Base-by-base conservation (phyloP, 2,888 invertebrate genomes). In the Aspidapion aeneum region DNA sequence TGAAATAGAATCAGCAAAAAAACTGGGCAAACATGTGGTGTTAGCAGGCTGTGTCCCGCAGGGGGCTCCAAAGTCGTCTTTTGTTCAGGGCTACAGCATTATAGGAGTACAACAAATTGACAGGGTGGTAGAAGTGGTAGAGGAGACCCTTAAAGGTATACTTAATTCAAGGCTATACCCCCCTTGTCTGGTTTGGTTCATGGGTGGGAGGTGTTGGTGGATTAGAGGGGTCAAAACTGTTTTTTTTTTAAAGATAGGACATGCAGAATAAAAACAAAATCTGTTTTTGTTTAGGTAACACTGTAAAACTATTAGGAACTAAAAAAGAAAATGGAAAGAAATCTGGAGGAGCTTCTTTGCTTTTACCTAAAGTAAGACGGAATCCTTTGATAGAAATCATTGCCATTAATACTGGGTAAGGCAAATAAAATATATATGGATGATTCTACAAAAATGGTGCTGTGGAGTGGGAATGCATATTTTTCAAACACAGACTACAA, bases 81-180 rank as follows among this genome's bases (percentile, higher is more conserved):
- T 85, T 69, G 79, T 91, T 18, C 83, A 88, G 74, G 93, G 94
- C 0, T 82, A 98, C 7, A 98, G 98, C 71, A 87, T 98, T 1
- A 91, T 99, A n/a, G 98, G 98, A 0, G 98, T 98, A 0, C 97
- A 98, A 74, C 98, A 99, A 82, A 98, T 99, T 65, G 98, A 99
- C 78, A 84, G 97, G 65, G 94, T 99, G 1, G 93, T 98, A 0
- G 97, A 98, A 81, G 95, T 98, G 0, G 98, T 99, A 0, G 98
- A 98, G 78, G 98, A 99, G 81, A 96, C 98, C 0, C 80, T 99
- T 0, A 97, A 97, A 85, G 98, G 94, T 82, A 35, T 7, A 12
- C 12, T 35, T 35, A 35, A 12, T n/a, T n/a, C n/a, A n/a, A n/a
- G n/a, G n/a, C n/a, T n/a, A n/a, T n/a, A n/a, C n/a, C n/a, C n/a